Percentiles rank a stretch among this genome's conserved stretches.
These are phyloP conservation scores for Aplidium turbinatum DNA, from an alignment of 23 tunicate genomes.

Conservation along the genomic window DNA sequence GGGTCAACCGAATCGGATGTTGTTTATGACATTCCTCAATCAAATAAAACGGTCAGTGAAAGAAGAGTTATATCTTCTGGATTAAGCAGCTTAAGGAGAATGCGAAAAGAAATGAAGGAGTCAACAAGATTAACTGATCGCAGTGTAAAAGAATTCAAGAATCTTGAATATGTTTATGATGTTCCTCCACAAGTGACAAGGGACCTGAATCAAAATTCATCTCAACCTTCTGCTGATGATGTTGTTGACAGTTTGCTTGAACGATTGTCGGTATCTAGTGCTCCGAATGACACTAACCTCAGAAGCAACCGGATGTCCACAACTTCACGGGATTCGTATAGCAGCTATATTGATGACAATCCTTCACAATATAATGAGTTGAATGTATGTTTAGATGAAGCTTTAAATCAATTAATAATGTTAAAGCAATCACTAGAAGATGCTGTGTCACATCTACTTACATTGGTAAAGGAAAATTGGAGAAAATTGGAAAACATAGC, in stretches of 20 bases:
- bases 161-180: constrained; percentile 77
- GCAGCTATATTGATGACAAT: constrained; percentile 61
- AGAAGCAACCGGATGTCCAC: constrained; percentile 44
- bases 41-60: constrained; percentile 21
- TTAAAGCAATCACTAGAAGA: constrained; percentile 76
- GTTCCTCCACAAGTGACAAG: constrained; percentile 80
- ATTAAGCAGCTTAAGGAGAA: constrained; percentile 57
- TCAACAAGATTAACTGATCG: background rate
- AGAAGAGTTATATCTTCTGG: constrained; percentile 48
- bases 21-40: constrained; percentile 87
- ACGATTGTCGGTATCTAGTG: constrained; percentile 32
- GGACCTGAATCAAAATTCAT: constrained; percentile 16
- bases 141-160: background rate
- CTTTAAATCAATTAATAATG: constrained; percentile 44
- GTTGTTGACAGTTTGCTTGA: constrained; percentile 58
- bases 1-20: constrained; percentile 67
- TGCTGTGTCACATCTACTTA: constrained; percentile 69
- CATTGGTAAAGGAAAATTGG: constrained; percentile 85
- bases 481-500: constrained; percentile 56
- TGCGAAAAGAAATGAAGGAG: constrained; percentile 54
- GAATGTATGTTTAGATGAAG: constrained; percentile 47
- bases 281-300: background rate
- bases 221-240: constrained; percentile 30
- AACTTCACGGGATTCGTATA: constrained; percentile 59
- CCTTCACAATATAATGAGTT: constrained; percentile 48